These are phyloP conservation scores for Nipponia nippon DNA, from an alignment of 2,113 vertebrate species.

Conservation along the genomic window DNA sequence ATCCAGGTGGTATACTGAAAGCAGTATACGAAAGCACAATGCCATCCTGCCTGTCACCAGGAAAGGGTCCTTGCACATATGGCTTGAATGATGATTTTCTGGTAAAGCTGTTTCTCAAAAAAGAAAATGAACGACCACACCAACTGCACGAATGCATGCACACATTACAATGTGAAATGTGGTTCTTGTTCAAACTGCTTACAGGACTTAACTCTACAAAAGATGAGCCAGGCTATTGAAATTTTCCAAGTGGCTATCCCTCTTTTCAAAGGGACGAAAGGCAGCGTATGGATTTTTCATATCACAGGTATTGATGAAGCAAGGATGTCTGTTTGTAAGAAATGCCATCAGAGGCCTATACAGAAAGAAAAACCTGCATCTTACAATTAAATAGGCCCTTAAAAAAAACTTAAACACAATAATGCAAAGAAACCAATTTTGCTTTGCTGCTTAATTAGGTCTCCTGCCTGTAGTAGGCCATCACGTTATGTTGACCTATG, in stretches of 20 bases:
- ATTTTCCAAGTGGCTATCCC: not conserved
- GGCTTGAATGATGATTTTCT: not conserved
- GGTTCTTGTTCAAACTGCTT: not conserved
- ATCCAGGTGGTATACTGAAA: not conserved
- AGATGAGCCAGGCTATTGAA: not conserved
- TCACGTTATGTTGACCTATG: constrained; percentile 58
- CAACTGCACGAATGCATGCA: not conserved
- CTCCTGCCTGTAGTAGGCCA: constrained; percentile 45
- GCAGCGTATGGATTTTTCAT: not conserved
- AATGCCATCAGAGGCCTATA: not conserved
- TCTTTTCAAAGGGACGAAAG: not conserved
- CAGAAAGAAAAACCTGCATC: not conserved
- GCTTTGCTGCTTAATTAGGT: constrained; percentile 58
- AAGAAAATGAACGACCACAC: not conserved
- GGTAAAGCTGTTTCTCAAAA: not conserved
- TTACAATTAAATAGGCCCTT: constrained; percentile 43
- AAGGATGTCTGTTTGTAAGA: not conserved
- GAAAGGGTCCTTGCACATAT: rapidly evolving
- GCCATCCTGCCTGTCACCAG: not conserved
- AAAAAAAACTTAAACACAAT: constrained; percentile 29
- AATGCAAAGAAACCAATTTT: constrained; percentile 66
- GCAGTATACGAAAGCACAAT: not conserved
- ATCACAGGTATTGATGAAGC: not conserved
- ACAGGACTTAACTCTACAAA: not conserved
- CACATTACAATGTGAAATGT: not conserved